phyloP scores from a whole-genome alignment of 2,797 vertebrate species.

The Tamandua tetradactyla region DNA sequence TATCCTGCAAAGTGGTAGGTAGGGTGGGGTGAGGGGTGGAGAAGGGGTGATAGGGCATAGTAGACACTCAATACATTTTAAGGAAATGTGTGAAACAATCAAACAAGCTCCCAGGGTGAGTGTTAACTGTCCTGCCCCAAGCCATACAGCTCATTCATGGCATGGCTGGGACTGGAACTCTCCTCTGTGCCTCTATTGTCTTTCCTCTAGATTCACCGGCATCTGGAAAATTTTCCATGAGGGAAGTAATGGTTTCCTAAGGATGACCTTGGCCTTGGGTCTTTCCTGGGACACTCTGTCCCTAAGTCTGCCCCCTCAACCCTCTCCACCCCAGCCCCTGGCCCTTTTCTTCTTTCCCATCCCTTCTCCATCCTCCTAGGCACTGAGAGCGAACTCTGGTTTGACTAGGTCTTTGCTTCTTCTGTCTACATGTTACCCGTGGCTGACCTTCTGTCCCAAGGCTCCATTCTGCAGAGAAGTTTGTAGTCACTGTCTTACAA shows the following conservation, averaged over 20 bases:
- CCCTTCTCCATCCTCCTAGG: neutral
- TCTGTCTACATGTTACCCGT: neutral
- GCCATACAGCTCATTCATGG: neutral
- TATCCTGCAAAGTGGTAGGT: neutral
- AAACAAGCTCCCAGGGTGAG: neutral
- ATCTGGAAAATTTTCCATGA: conserved; percentile 25
- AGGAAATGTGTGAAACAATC: neutral
- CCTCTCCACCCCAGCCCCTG: neutral
- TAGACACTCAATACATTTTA: neutral
- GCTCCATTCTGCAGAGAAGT: neutral
- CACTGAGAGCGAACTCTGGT: neutral
- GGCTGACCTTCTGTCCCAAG: neutral
- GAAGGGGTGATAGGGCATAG: neutral
- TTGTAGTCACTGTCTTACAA: neutral
- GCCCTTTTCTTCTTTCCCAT: neutral
- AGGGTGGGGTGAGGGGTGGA: neutral
- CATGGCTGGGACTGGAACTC: neutral
- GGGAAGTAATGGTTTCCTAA: neutral
- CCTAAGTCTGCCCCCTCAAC: neutral
- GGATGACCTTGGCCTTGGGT: conserved; percentile 44
- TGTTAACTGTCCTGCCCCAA: neutral
- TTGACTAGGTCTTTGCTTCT: neutral
- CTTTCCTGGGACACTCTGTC: conserved; percentile 20
- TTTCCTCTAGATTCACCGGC: neutral
- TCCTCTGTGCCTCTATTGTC: conserved; percentile 39